These are phyloP conservation scores for Himalopsyche japonica DNA, from an alignment of 2,888 invertebrate species.

Conservation along the genomic window DNA sequence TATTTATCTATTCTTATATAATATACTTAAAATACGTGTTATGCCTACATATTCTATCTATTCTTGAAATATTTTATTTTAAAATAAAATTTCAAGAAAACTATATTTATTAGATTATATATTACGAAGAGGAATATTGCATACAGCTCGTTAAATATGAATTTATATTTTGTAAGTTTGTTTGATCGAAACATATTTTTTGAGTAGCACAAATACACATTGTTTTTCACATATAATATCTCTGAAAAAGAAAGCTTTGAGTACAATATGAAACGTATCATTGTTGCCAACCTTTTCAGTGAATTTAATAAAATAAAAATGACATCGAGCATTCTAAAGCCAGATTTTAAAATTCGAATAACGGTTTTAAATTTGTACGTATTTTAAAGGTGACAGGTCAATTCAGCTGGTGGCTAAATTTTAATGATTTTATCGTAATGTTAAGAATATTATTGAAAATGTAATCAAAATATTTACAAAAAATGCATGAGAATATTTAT, in stretches of 20 bases:
- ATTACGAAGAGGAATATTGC: neutral
- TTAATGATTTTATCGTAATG: slow-evolving; percentile 31
- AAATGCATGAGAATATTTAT: slow-evolving; percentile 34
- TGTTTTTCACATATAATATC: slow-evolving; percentile 14
- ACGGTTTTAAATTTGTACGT: slow-evolving; percentile 30
- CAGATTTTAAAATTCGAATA: slow-evolving; percentile 16
- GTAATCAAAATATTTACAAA: slow-evolving; percentile 34
- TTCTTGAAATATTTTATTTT: neutral
- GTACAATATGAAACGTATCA: slow-evolving; percentile 33
- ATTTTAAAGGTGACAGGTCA: slow-evolving; percentile 34
- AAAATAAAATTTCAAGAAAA: neutral
- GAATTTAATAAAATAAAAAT: neutral
- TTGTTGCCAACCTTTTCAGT: slow-evolving; percentile 15
- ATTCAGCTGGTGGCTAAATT: slow-evolving; percentile 33
- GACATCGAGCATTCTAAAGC: slow-evolving; percentile 17
- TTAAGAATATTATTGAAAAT: slow-evolving; percentile 27
- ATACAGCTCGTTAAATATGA: neutral
- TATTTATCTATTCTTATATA: slow-evolving; percentile 42
- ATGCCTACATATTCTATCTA: neutral
- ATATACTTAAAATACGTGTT: neutral
- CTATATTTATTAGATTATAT: neutral
- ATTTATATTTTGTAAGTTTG: neutral
- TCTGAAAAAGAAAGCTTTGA: slow-evolving; percentile 18
- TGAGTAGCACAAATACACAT: slow-evolving; percentile 4
- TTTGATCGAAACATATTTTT: neutral